Percentiles rank a stretch among this genome's conserved stretches.
phyloP scores from a whole-genome alignment of 2,113 vertebrate species.

The Arvicanthis niloticus region DNA sequence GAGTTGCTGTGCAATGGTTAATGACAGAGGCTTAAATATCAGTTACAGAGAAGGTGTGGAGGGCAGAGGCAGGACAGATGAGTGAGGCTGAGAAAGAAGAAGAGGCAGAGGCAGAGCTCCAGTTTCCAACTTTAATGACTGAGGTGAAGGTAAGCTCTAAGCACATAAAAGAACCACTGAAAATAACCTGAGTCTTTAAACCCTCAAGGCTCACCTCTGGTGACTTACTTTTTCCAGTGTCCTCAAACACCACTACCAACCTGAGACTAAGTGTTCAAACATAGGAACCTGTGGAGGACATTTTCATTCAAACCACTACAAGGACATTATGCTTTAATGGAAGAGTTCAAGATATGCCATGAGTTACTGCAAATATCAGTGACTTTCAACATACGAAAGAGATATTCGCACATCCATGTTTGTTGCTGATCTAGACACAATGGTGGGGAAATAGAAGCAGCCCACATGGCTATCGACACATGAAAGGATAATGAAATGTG shows the following conservation, averaged over 20 bases:
- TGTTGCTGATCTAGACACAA: background rate
- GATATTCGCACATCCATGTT: background rate
- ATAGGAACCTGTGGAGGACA: background rate
- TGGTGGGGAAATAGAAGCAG: background rate
- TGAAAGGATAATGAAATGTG: background rate
- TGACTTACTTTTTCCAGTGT: background rate
- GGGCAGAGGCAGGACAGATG: background rate
- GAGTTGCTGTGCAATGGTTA: background rate
- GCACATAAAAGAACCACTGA: background rate
- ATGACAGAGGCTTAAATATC: background rate
- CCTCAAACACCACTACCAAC: background rate
- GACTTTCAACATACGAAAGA: background rate
- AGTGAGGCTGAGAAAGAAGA: background rate
- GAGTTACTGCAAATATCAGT: background rate
- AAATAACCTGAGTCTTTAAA: background rate
- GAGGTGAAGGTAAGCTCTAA: background rate
- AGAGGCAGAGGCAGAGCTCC: background rate
- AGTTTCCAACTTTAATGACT: background rate
- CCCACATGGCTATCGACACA: background rate
- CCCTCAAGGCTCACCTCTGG: background rate
- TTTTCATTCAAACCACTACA: background rate
- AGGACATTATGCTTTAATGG: background rate
- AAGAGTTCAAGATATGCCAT: background rate
- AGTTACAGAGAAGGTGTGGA: background rate
- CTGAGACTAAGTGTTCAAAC: no score